These are phyloP conservation scores for Caenorhabditis latens DNA, from an alignment of 1,140 invertebrate species.

Conservation along the genomic window DNA sequence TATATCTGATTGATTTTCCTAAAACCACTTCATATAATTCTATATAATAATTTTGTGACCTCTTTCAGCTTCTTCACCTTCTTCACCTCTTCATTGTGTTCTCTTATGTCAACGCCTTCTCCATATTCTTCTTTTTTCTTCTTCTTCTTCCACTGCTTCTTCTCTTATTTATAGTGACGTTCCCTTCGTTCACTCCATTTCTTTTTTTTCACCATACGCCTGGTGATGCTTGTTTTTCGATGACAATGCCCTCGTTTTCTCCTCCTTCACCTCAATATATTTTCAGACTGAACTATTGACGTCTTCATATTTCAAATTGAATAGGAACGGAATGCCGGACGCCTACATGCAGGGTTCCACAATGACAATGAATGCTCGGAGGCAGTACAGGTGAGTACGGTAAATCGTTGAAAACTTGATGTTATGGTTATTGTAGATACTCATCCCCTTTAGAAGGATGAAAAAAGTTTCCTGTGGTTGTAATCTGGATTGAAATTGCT, in stretches of 20 bases:
- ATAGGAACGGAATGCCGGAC: neutral
- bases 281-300: conserved; percentile 47
- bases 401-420: neutral
- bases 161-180: conserved; percentile 40
- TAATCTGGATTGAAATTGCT: too few species aligned
- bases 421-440: neutral
- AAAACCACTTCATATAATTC: neutral
- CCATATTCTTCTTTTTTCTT: too few species aligned
- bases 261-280: conserved; percentile 25
- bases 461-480: too few species aligned
- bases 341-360: conserved; percentile 15
- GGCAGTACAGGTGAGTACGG: conserved; percentile 31
- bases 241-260: conserved; percentile 35
- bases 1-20: too few species aligned
- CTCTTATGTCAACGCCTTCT: neutral
- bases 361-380: conserved; percentile 27
- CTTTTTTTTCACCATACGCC: neutral
- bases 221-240: conserved; percentile 38
- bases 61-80: conserved; percentile 3
- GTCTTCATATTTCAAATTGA: neutral
- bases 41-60: neutral
- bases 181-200: neutral
- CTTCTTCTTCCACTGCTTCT: conserved; percentile 2
- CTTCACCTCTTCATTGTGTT: neutral
- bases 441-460: too few species aligned